phyloP scores from a whole-genome alignment of 2,113 vertebrate species.

The Triplophysa tibetana region DNA sequence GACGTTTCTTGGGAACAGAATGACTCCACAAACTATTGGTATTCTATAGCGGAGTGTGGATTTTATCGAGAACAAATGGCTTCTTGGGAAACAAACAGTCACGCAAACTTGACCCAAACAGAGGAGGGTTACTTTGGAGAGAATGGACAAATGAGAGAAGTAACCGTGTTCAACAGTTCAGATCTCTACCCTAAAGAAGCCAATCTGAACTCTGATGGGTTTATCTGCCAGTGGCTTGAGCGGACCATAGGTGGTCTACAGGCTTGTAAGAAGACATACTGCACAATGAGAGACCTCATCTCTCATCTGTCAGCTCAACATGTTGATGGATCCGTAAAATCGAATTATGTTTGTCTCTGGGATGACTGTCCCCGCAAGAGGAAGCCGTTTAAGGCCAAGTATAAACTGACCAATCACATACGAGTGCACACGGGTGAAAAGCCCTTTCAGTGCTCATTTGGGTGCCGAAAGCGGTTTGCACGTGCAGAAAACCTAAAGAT shows the following conservation, averaged over 20 bases:
- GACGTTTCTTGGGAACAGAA: neutral
- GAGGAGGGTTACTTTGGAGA: neutral
- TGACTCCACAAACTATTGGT: neutral
- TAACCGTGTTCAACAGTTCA: neutral
- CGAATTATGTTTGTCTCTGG: slow-evolving; percentile 81
- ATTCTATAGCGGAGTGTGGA: neutral
- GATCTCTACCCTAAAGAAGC: neutral
- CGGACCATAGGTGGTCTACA: slow-evolving; percentile 58
- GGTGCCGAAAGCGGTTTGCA: slow-evolving; percentile 5
- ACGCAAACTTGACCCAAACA: neutral
- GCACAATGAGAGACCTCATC: slow-evolving; percentile 69
- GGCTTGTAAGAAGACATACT: slow-evolving; percentile 73
- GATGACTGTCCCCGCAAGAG: slow-evolving; percentile 79
- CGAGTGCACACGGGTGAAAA: slow-evolving; percentile 24
- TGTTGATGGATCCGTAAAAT: slow-evolving; percentile 83
- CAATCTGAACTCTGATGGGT: neutral
- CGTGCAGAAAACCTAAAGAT: slow-evolving; percentile 18
- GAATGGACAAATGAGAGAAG: neutral
- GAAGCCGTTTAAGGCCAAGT: slow-evolving; percentile 76
- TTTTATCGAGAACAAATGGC: neutral
- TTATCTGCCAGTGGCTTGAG: slow-evolving; percentile 24
- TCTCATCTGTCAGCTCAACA: slow-evolving; percentile 83
- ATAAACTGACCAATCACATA: slow-evolving; percentile 45
- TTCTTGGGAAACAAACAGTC: neutral
- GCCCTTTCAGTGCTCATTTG: slow-evolving; percentile 39